Evolutionary conservation across 1,140 invertebrate species (phyloP).

Genomic region (Drosophila sechellia): DNA sequence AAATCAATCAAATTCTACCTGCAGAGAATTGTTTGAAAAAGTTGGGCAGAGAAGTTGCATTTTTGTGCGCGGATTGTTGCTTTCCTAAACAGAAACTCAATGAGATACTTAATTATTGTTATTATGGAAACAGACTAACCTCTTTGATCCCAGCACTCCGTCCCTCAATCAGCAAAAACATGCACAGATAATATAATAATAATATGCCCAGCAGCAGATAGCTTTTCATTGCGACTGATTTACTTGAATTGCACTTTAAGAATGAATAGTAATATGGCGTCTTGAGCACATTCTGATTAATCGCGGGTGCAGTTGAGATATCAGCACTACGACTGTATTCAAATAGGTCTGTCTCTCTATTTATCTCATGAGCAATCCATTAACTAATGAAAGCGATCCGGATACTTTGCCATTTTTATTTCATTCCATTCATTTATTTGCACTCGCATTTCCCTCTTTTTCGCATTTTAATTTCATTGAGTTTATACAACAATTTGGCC

Average conservation of each 20-base stretch:
- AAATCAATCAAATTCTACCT: background rate
- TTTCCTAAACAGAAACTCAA: background rate
- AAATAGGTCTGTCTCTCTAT: background rate
- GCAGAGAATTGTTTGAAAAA: background rate
- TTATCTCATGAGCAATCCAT: conserved; percentile 48
- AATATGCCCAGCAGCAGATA: conserved; percentile 1
- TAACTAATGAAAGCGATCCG: conserved; percentile 77
- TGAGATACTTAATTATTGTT: no score
- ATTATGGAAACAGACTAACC: conserved; percentile 7
- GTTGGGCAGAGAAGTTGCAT: no score
- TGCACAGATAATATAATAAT: background rate
- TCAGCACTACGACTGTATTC: background rate
- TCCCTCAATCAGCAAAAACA: conserved; percentile 1
- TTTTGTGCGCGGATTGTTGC: background rate
- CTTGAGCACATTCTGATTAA: background rate
- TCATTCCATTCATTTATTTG: conserved; percentile 18
- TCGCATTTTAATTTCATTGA: conserved; percentile 80
- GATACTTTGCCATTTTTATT: conserved; percentile 56
- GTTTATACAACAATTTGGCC: conserved; percentile 71
- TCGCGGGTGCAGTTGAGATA: conserved; percentile 9
- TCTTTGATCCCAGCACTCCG: background rate
- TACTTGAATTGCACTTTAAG: background rate
- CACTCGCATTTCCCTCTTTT: conserved; percentile 40
- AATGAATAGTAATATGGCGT: background rate
- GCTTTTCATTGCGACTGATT: conserved; percentile 4